Base-by-base conservation (phyloP, 2,888 invertebrate species). In the Spatulosminthurus flaviceps region DNA sequence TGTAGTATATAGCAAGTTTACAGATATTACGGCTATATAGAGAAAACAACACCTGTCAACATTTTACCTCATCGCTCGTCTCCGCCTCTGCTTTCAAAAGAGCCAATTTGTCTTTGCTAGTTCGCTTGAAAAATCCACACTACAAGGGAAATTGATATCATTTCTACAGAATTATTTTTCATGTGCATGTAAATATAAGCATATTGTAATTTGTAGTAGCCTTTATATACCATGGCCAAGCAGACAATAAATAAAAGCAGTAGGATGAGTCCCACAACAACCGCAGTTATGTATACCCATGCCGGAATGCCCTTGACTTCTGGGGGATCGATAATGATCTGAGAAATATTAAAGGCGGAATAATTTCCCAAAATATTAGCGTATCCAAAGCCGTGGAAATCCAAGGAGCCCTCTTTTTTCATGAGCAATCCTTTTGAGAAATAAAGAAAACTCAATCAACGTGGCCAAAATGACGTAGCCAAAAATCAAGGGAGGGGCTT, bases 111-210 rank as follows among this genome's bases (percentile, higher is more conserved):
- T 28, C 34, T 24, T 75, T 75, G 11, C 28, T 64, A 4, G 19
- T 24, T 21, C 75, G 61, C n/a, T 16, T 5, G 19, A 75, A 75
- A 64, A 75, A 75, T 16, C 75, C 75, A 29, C 61, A 64, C 75
- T 75, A 13, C 13, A 5, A 51, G 16, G 5, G 2, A 51, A 51
- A 51, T 19, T 19, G 1, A 51, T 51, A 11, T 2, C 16, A 11
- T 51, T 51, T 51, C 5, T 11, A 19, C 1, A 64, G 4, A 64
- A 22, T n/a, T n/a, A n/a, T n/a, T n/a, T n/a, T n/a, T 1, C 22
- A 64, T 22, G 2, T 24, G 9, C 22, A n/a, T 2, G 28, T 26
- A 26, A 26, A 9, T 41, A 22, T 28, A 5, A n/a, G 4, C 24
- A 60, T 60, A 21, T 16, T 13, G 1, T 24, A 43, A 7, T 13